Percentiles rank a stretch among this genome's conserved stretches.
These are phyloP conservation scores for Eupithecia subumbrata DNA, from an alignment of 2,888 invertebrate species.

Conservation along the genomic window DNA sequence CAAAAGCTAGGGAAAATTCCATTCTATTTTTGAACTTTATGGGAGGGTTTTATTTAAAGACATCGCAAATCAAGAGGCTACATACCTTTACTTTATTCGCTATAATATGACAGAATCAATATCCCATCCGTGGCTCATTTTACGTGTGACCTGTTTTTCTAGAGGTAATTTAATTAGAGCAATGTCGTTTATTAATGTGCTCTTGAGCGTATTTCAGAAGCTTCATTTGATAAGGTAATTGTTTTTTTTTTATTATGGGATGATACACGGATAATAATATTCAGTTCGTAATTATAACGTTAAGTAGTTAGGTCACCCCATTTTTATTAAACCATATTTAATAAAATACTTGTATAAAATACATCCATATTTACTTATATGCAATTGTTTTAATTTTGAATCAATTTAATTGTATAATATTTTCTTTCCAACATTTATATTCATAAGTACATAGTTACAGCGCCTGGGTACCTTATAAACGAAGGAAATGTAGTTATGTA, in stretches of 20 bases:
- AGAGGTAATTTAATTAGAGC: constrained; percentile 14
- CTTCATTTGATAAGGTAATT: constrained; percentile 23
- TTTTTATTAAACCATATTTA: neutral
- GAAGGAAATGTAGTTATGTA: too few relatives aligned
- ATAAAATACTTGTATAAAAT: neutral
- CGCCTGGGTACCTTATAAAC: too few relatives aligned
- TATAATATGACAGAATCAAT: constrained; percentile 24
- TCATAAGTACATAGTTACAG: too few relatives aligned
- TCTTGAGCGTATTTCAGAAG: constrained; percentile 18
- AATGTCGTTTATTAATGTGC: constrained; percentile 21
- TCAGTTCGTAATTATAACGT: neutral
- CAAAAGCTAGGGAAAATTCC: neutral
- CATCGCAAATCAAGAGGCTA: constrained; percentile 5
- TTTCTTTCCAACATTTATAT: neutral
- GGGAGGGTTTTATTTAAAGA: neutral
- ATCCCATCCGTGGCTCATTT: constrained; percentile 24
- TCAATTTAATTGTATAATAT: neutral
- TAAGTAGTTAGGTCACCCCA: neutral
- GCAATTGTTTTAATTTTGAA: neutral
- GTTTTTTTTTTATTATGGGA: constrained; percentile 10
- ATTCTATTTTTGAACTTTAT: neutral
- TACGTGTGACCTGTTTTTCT: constrained; percentile 35
- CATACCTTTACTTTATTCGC: constrained; percentile 13
- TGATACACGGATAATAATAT: neutral
- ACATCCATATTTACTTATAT: neutral